These are phyloP conservation scores for Cecidostiba fungosa DNA, from an alignment of 2,888 invertebrate species.

Conservation along the genomic window DNA sequence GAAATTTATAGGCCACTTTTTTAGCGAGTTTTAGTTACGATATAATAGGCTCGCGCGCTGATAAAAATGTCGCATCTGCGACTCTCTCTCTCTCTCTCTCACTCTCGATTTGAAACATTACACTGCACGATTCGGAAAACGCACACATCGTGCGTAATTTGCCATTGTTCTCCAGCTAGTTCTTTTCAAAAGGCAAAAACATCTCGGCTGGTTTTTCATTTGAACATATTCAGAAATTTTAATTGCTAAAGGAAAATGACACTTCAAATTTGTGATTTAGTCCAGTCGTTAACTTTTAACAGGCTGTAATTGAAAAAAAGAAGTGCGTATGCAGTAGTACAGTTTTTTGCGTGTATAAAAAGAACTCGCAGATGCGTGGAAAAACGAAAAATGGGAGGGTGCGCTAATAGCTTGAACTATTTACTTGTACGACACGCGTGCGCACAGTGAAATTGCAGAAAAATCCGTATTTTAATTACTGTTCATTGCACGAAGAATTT, in stretches of 20 bases:
- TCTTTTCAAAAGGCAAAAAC: not conserved
- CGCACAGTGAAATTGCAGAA: no score
- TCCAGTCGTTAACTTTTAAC: constrained; percentile 37
- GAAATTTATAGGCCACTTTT: not conserved
- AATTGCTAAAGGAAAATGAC: constrained; percentile 8
- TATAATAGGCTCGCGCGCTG: not conserved
- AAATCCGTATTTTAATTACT: no score
- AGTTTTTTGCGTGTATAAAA: not conserved
- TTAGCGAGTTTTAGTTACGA: not conserved
- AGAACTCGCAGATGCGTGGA: no score
- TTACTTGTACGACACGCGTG: no score
- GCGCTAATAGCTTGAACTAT: no score
- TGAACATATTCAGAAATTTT: not conserved
- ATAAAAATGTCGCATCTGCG: constrained; percentile 25
- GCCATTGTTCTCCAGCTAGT: not conserved
- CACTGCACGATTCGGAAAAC: not conserved
- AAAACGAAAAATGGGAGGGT: no score
- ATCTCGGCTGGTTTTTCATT: not conserved
- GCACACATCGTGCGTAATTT: not conserved
- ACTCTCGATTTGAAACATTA: constrained; percentile 28
- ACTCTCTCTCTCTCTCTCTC: constrained; percentile 25
- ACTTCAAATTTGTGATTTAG: constrained; percentile 25
- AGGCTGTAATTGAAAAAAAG: constrained; percentile 32
- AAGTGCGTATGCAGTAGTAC: no score
- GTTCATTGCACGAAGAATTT: no score